phyloP scores from a whole-genome alignment of 2,797 vertebrate genomes.

The Enteromius mattozi region DNA sequence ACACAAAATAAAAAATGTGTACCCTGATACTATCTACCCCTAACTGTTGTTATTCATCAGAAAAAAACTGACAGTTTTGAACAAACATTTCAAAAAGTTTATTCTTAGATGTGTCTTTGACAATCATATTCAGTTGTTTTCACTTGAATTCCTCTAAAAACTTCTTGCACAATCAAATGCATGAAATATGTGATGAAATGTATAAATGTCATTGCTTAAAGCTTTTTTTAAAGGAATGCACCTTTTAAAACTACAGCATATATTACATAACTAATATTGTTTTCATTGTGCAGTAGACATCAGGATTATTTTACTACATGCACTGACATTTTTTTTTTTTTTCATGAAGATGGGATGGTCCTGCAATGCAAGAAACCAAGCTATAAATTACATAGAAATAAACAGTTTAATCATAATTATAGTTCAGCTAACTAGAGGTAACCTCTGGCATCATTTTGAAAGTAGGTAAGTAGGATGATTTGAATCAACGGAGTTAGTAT shows the following conservation, averaged over 20 bases:
- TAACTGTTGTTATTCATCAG: background rate
- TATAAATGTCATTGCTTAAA: background rate
- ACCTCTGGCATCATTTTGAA: constrained; percentile 45
- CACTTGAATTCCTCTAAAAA: background rate
- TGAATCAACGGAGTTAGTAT: constrained; percentile 41
- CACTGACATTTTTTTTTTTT: background rate
- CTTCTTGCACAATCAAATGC: background rate
- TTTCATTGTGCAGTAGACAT: background rate
- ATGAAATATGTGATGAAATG: background rate
- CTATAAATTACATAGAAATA: too few species aligned
- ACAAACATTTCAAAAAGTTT: constrained; percentile 3
- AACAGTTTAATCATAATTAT: background rate
- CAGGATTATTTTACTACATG: background rate
- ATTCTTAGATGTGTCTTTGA: background rate
- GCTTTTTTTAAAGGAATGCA: background rate
- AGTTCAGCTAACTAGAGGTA: background rate
- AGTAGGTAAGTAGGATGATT: constrained; percentile 61
- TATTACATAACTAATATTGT: too few species aligned
- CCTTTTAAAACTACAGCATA: background rate
- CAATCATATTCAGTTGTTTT: background rate
- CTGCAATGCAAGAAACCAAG: background rate
- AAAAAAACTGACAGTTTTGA: background rate
- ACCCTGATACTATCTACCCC: background rate
- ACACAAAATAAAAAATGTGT: background rate
- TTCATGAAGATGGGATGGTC: background rate